Conservation (phyloP, 2,113 vertebrate genomes). For the Numenius arquata region DNA sequence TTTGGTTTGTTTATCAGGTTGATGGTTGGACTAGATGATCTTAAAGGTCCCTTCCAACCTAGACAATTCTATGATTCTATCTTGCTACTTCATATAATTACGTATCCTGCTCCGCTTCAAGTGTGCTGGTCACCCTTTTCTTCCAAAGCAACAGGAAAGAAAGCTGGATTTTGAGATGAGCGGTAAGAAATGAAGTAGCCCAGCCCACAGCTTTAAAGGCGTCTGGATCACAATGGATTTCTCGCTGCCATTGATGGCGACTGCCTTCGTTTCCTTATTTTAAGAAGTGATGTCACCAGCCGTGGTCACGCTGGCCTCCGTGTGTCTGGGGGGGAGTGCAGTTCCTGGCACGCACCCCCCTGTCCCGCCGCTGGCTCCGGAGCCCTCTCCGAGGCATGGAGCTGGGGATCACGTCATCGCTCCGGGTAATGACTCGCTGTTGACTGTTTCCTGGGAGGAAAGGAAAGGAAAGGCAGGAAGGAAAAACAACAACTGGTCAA, state of each 20-base stretch:
- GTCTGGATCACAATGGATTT: fast-evolving
- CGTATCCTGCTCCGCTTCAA: neutral
- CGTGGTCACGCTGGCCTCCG: neutral
- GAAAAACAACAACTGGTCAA: constrained; percentile 48
- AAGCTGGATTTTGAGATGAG: neutral
- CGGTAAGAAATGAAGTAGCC: neutral
- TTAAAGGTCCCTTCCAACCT: too few relatives aligned
- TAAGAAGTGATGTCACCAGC: neutral
- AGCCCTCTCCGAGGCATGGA: neutral
- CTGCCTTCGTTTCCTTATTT: neutral
- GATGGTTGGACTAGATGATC: too few relatives aligned
- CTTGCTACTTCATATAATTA: neutral
- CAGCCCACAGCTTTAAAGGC: neutral
- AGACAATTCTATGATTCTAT: too few relatives aligned
- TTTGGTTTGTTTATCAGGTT: too few relatives aligned
- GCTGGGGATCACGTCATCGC: neutral
- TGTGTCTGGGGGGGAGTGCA: neutral
- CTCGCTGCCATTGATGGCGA: fast-evolving
- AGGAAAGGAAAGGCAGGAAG: constrained; percentile 69
- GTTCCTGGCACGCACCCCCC: neutral
- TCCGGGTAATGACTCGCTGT: neutral
- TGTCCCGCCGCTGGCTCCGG: neutral
- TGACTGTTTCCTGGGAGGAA: constrained; percentile 57
- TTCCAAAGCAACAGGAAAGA: neutral
- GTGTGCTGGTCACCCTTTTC: neutral